Base-by-base conservation (phyloP, 1,140 invertebrate genomes). In the Aphidius gifuensis region DNA sequence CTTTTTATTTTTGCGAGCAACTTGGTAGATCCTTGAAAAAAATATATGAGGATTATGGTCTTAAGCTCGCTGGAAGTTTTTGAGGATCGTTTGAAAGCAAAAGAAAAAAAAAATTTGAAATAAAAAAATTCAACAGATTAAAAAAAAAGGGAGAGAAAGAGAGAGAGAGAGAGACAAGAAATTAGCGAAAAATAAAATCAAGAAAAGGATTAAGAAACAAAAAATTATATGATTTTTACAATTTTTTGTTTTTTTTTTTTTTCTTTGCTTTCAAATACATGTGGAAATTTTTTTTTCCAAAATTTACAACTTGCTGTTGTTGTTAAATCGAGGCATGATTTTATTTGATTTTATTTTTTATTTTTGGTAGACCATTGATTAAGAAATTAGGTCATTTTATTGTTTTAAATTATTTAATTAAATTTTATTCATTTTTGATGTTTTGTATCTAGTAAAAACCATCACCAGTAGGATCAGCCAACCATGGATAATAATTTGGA, bases 401-500 rank as follows among this genome's bases (percentile, higher is more conserved):
- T 32, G 2, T 32, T 32, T 32, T 32, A 32, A 32, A 3, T 32
- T 16, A 16, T 16, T 16, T 16, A 16, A 16, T 16, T 16, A 16
- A 16, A 32, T 32, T 32, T 32, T 32, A 32, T 32, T 32, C 4
- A 1, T 32, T 32, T 32, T 32, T 32, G 23, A 32, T 32, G 1
- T 23, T 23, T 23, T 23, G 2, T 32, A 81, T 82, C 87, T 89
- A 93, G 83, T 90, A 92, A 85, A 92, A 92, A 75, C 92, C 92
- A 77, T 94, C 92, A 72, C 93, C 93, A 70, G 92, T 93, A 23
- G 92, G 92, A 81, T 97, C 94, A 74, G 93, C 94, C 64, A 95
- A 78, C 93, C 93, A 96, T 64, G 94, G 94, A 81, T 96, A 97
- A 75, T 95, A 95, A 78, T 91, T 92, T 65, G 93, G 94, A 81